Conservation (phyloP, 2,797 vertebrate genomes). For the Mus spretus region DNA sequence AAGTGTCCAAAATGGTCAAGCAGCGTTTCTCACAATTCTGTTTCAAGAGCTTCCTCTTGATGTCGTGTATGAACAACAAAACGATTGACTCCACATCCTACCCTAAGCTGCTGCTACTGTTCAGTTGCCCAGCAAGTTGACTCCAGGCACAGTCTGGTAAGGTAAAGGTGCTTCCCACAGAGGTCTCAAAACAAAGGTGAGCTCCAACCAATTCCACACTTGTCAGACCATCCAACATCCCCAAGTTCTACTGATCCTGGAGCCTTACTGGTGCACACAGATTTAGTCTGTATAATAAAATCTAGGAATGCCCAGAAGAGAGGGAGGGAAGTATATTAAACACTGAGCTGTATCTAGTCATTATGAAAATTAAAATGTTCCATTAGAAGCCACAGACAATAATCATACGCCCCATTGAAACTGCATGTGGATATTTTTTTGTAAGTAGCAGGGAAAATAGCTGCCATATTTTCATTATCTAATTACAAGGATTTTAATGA, state of each 20-base stretch:
- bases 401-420: background rate
- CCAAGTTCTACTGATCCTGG: background rate
- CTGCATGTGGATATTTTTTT: background rate
- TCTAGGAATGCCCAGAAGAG: background rate
- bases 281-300: background rate
- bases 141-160: background rate
- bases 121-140: background rate
- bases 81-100: background rate
- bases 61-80: background rate
- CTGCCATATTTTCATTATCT: background rate
- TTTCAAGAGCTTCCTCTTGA: background rate
- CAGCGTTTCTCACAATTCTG: background rate
- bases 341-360: background rate
- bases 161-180: background rate
- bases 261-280: background rate
- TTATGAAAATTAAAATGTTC: slow-evolving; percentile 53
- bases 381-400: background rate
- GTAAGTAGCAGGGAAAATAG: background rate
- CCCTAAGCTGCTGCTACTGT: background rate
- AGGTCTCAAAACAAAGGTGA: background rate
- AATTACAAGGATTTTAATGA: background rate
- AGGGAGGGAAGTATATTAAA: background rate
- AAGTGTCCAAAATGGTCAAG: background rate
- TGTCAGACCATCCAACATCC: background rate
- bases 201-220: background rate